Base-by-base conservation (phyloP, 2,888 invertebrate genomes). In the Acanthosepion esculentum region DNA sequence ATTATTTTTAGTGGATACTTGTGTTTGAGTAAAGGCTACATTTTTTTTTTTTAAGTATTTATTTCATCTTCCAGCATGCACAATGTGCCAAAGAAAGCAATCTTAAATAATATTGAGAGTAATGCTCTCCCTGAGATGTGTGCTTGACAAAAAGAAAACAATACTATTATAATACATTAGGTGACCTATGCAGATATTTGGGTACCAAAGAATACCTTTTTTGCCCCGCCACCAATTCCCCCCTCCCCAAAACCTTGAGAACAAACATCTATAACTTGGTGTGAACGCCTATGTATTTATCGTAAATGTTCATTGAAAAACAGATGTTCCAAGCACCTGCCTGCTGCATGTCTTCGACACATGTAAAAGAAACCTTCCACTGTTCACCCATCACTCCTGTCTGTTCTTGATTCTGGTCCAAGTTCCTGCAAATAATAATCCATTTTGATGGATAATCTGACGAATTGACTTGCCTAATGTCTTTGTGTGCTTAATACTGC, bases 371-470 rank as follows among this genome's bases (percentile, higher is more conserved):
- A 59, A 59, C 23, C 59, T 59, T 41, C n/a, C 78, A 78, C n/a
- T n/a, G 4, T 33, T 33, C n/a, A n/a, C 15, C n/a, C 78, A n/a
- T 78, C 78, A 33, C 33, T 18, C 12, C n/a, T 33, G 15, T 78
- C 78, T 78, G 78, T 23, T 78, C 33, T 78, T 78, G 78, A 78
- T 78, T 33, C 26, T 15, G 15, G 50, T 50, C 4, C 50, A 50
- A 50, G 50, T 50, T 50, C 23, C 59, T 59, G 23, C 59, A 59
- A 59, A 59, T 59, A 59, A 78, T 78, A 78, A 59, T n/a, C 78
- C 78, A 78, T 78, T 78, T 78, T 78, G n/a, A 78, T 78, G n/a
- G 78, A 78, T 78, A n/a, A 78, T 78, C 78, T n/a, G 78, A n/a
- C 78, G 12, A 33, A 78, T n/a, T 78, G 33, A 33, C n/a, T 78